Conservation (phyloP, 1,140 invertebrate species). For the Pissodes strobi region DNA sequence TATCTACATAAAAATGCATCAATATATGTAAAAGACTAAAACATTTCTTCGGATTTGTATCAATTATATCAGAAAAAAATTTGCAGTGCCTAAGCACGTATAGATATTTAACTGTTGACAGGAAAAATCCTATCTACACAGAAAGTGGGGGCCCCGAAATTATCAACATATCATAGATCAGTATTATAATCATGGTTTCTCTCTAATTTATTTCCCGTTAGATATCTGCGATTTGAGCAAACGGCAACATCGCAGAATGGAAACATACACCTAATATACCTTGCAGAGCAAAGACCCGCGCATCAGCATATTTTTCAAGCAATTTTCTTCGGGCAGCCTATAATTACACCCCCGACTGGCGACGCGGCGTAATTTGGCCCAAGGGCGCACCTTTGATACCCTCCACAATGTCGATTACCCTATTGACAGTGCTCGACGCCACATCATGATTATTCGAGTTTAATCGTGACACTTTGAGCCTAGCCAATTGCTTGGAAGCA, state of each 20-base stretch:
- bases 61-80: too few species aligned
- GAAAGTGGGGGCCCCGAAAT: too few species aligned
- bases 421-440: constrained; percentile 39
- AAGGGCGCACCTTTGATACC: constrained; percentile 53
- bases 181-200: too few species aligned
- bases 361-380: constrained; percentile 52
- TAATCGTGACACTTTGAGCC: constrained; percentile 34
- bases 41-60: too few species aligned
- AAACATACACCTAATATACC: constrained; percentile 11
- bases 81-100: too few species aligned
- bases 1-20: too few species aligned
- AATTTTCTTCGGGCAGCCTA: constrained; percentile 54
- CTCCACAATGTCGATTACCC: constrained; percentile 53
- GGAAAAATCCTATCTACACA: too few species aligned
- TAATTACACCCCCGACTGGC: constrained; percentile 54
- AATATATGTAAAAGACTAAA: too few species aligned
- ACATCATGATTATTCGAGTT: constrained; percentile 36
- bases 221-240: neutral
- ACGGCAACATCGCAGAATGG: constrained; percentile 28
- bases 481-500: constrained; percentile 24
- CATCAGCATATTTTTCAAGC: constrained; percentile 54
- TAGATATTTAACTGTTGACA: too few species aligned
- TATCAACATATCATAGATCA: too few species aligned
- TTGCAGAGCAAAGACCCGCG: constrained; percentile 33
- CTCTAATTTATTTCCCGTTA: too few species aligned